Conservation (phyloP, 2,113 vertebrate genomes). For the Oncorhynchus kisutch region DNA sequence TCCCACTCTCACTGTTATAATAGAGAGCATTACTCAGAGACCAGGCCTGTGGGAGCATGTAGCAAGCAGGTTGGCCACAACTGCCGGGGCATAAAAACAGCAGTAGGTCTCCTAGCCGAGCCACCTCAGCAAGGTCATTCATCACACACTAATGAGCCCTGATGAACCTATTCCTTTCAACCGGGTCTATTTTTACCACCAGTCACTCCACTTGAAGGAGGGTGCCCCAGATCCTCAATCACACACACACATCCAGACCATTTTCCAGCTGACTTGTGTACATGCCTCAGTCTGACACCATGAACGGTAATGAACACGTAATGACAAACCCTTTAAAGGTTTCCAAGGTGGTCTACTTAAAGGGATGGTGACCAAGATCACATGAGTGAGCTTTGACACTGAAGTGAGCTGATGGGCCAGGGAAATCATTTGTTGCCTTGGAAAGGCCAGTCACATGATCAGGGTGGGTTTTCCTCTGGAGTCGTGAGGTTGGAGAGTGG, state of each 20-base stretch:
- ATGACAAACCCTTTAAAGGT: not conserved
- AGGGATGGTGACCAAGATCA: not conserved
- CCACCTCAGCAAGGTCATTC: slow-evolving; percentile 62
- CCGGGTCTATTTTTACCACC: not conserved
- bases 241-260: not conserved
- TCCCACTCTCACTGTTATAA: slow-evolving; percentile 31
- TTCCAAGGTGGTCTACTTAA: not conserved
- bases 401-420: not conserved
- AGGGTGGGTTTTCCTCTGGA: slow-evolving; percentile 39
- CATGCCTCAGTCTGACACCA: not conserved
- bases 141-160: slow-evolving; percentile 64
- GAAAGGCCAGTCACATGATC: slow-evolving; percentile 57
- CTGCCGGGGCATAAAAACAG: slow-evolving; percentile 8
- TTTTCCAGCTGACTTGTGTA: slow-evolving; percentile 48
- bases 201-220: slow-evolving; percentile 54
- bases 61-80: not conserved
- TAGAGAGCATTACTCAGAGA: slow-evolving; percentile 54
- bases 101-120: slow-evolving; percentile 31
- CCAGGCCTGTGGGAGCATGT: slow-evolving; percentile 44
- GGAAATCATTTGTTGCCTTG: slow-evolving; percentile 52
- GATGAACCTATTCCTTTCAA: slow-evolving; percentile 55
- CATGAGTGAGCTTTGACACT: not conserved
- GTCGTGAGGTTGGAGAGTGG: slow-evolving; percentile 8
- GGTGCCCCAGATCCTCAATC: slow-evolving; percentile 65
- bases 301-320: not conserved